Conservation (phyloP, 2,888 invertebrate genomes). For the Amphipoea lucens region DNA sequence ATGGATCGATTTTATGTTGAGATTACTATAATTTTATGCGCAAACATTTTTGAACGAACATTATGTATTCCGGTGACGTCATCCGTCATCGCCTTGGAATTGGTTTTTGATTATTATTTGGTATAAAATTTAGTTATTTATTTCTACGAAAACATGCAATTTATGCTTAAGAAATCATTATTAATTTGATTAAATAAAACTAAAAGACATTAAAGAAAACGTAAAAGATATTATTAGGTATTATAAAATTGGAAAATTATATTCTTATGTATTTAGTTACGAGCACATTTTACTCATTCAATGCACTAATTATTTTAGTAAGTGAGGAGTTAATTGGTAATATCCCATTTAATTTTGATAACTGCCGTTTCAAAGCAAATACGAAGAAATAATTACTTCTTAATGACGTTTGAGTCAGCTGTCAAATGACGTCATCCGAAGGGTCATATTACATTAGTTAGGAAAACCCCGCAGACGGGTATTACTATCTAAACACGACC, state of each 20-base stretch:
- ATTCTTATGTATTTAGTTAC: constrained; percentile 15
- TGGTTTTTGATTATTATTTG: constrained; percentile 26
- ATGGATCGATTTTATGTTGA: constrained; percentile 17
- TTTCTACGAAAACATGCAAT: background rate
- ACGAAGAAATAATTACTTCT: background rate
- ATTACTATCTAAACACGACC: background rate
- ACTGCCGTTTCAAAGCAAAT: constrained; percentile 8
- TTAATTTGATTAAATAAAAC: background rate
- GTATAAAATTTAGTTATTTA: constrained; percentile 26
- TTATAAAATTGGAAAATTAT: constrained; percentile 9
- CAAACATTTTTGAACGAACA: constrained; percentile 12
- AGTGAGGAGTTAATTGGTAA: constrained; percentile 13
- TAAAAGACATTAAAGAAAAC: constrained; percentile 33
- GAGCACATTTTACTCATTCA: constrained; percentile 10
- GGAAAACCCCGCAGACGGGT: background rate
- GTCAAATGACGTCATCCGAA: constrained; percentile 22
- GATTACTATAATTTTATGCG: constrained; percentile 41
- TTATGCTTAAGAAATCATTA: constrained; percentile 1
- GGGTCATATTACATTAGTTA: background rate
- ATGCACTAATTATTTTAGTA: background rate
- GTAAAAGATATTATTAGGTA: constrained; percentile 19
- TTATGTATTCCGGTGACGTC: constrained; percentile 11
- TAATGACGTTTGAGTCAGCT: constrained; percentile 42
- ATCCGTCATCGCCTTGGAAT: constrained; percentile 21
- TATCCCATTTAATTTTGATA: constrained; percentile 37